Percentiles rank a stretch among this genome's conserved stretches.
These are phyloP conservation scores for Clarias magur DNA, from an alignment of 2,113 vertebrate species.

Conservation along the genomic window DNA sequence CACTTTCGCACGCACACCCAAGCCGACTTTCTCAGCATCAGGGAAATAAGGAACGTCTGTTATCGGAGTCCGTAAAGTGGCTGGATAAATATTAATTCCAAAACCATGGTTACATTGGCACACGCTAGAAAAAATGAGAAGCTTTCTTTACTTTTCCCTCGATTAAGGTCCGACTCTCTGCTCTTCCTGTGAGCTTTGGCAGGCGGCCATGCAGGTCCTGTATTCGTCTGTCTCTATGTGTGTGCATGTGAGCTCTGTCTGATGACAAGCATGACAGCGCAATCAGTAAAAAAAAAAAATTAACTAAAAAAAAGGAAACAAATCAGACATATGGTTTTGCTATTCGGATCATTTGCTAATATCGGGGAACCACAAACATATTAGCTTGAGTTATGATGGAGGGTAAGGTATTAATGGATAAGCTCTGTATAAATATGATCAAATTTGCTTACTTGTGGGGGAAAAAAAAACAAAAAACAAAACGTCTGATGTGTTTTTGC, in stretches of 20 bases:
- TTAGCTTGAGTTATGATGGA: not conserved
- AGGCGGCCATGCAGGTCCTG: not conserved
- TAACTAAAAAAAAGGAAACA: constrained; percentile 20
- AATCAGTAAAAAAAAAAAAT: constrained; percentile 3
- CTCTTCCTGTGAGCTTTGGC: constrained; percentile 50
- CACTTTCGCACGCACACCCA: constrained; percentile 13
- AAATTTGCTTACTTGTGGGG: not conserved
- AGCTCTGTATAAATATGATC: constrained; percentile 2
- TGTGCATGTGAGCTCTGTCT: constrained; percentile 12
- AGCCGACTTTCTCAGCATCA: not conserved
- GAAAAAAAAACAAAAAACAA: not conserved
- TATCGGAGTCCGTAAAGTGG: constrained; percentile 45
- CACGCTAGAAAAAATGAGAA: constrained; percentile 35
- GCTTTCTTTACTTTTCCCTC: constrained; percentile 37
- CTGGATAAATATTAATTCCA: constrained; percentile 54
- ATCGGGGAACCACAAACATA: not conserved
- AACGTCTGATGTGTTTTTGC: not conserved
- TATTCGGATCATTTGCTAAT: constrained; percentile 19
- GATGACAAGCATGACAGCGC: constrained; percentile 19
- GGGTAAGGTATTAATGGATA: not conserved
- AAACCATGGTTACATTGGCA: constrained; percentile 53
- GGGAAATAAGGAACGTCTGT: constrained; percentile 46
- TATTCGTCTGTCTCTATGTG: constrained; percentile 6
- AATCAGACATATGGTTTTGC: constrained; percentile 17
- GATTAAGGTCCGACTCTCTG: constrained; percentile 39